Evolutionary conservation across 2,888 invertebrate species (phyloP).

Genomic region (Thecophora atra): DNA sequence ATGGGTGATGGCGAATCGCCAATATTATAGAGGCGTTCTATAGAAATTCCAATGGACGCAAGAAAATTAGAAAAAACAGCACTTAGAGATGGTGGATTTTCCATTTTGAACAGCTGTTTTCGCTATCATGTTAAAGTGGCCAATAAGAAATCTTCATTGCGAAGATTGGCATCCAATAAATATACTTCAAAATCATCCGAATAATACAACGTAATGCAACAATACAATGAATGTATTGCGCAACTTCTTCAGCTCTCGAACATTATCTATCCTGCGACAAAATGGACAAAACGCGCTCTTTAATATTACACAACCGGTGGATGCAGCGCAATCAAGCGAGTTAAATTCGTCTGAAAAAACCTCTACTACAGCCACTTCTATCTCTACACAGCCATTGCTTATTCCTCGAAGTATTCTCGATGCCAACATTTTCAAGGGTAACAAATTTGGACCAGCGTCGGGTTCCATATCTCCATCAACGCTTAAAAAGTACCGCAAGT

Average conservation of each 20-base stretch:
- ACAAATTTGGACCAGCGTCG: slow-evolving; percentile 45
- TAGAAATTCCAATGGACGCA: too few relatives aligned
- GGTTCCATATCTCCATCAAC: slow-evolving; percentile 57
- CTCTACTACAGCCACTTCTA: slow-evolving; percentile 42
- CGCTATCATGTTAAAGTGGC: not conserved
- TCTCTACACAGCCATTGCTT: slow-evolving; percentile 48
- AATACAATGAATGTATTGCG: slow-evolving; percentile 60
- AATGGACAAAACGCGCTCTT: slow-evolving; percentile 61
- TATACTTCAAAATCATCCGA: not conserved
- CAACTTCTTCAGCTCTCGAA: slow-evolving; percentile 58
- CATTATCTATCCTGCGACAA: slow-evolving; percentile 56
- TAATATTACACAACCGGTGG: slow-evolving; percentile 54
- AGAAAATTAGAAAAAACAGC: too few relatives aligned
- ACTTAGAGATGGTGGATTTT: not conserved
- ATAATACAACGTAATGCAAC: slow-evolving; percentile 42
- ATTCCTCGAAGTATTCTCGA: slow-evolving; percentile 58
- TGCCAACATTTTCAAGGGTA: slow-evolving; percentile 54
- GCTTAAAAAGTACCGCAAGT: slow-evolving; percentile 54
- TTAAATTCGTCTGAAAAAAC: slow-evolving; percentile 7
- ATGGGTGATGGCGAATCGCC: too few relatives aligned
- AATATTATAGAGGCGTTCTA: too few relatives aligned
- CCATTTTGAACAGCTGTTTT: not conserved
- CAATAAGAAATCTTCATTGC: not conserved
- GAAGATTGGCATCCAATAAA: not conserved
- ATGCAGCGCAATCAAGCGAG: slow-evolving; percentile 30